Conservation (phyloP, 2,888 invertebrate species). For the Arrhopalites spinosus region DNA sequence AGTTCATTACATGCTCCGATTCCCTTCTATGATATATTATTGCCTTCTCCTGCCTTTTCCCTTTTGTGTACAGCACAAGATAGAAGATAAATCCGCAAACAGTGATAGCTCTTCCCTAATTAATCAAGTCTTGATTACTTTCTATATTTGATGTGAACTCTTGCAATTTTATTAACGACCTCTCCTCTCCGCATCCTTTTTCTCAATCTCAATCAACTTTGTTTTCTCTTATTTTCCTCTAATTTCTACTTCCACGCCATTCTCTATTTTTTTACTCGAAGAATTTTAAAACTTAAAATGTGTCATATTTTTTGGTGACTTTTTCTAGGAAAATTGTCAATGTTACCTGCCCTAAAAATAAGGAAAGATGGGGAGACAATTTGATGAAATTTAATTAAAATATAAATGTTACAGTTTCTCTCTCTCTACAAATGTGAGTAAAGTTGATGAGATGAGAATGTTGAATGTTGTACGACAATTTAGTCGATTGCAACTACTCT, state of each 20-base stretch:
- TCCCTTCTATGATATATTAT: constrained; percentile 15
- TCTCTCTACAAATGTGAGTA: no score
- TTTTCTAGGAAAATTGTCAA: no score
- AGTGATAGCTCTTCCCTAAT: neutral
- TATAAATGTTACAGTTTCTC: no score
- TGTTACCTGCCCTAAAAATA: no score
- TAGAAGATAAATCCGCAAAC: neutral
- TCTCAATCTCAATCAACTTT: neutral
- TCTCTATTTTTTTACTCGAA: neutral
- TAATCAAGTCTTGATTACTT: constrained; percentile 14
- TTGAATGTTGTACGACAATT: neutral
- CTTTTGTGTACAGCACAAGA: no score
- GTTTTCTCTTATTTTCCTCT: neutral
- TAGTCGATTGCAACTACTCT: neutral
- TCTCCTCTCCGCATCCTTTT: neutral
- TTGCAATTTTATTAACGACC: neutral
- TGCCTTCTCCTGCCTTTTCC: neutral
- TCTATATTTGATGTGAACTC: constrained; percentile 12
- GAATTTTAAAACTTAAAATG: no score
- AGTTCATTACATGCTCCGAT: constrained; percentile 32
- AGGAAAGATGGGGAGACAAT: no score
- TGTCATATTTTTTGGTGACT: no score
- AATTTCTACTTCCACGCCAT: neutral
- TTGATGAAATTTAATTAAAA: no score
- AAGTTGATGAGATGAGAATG: neutral